phyloP scores from a whole-genome alignment of 2,888 invertebrate species.

The Patella caerulea region DNA sequence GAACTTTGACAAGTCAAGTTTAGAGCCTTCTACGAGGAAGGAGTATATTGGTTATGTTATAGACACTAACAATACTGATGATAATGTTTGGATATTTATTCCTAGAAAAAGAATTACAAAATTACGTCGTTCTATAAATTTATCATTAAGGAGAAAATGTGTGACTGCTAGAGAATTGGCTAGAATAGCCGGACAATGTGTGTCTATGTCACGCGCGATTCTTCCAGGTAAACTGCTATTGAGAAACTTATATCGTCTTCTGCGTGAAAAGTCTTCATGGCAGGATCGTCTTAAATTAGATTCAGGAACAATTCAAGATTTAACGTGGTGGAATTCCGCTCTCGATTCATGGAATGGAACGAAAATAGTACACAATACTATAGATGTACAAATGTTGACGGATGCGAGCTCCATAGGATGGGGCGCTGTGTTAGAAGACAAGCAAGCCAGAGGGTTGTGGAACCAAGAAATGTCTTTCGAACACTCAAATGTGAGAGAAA shows the following conservation, averaged over 20 bases:
- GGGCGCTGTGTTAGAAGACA: neutral
- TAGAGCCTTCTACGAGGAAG: constrained; percentile 3
- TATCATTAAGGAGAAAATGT: neutral
- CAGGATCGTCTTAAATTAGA: constrained; percentile 12
- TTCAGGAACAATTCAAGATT: constrained; percentile 6
- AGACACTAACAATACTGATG: constrained; percentile 7
- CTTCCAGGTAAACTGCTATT: constrained; percentile 16
- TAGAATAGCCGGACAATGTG: constrained; percentile 19
- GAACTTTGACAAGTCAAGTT: constrained; percentile 1
- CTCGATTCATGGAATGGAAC: constrained; percentile 21
- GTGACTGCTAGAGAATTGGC: constrained; percentile 14
- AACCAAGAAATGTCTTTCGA: neutral
- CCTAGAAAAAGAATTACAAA: constrained; percentile 16
- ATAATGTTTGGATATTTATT: constrained; percentile 8
- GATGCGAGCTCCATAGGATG: constrained; percentile 18
- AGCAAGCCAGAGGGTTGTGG: constrained; percentile 15
- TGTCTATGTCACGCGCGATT: constrained; percentile 18
- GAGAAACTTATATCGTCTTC: constrained; percentile 18
- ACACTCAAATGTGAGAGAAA: neutral
- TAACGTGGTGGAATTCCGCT: constrained; percentile 18
- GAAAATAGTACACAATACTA: neutral
- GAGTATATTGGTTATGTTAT: constrained; percentile 22
- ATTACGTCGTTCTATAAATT: constrained; percentile 8
- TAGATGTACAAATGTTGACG: constrained; percentile 13
- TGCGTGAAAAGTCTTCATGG: constrained; percentile 19